phyloP scores from a whole-genome alignment of 2,797 vertebrate genomes.

The Diplodus sargus region DNA sequence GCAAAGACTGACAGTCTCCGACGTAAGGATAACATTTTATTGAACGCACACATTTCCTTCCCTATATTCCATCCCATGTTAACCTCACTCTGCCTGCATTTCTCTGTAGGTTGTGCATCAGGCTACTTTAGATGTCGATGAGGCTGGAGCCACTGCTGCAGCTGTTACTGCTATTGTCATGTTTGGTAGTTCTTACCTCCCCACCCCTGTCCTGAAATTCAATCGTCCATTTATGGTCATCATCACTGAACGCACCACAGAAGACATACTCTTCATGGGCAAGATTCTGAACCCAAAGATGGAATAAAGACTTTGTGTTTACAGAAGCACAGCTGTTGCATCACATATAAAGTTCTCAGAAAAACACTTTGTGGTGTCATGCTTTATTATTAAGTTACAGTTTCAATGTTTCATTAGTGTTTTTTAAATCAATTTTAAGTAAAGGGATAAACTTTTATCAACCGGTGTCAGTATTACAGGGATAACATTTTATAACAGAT shows the following conservation, averaged over 20 bases:
- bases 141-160: conserved; percentile 87
- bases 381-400: neutral
- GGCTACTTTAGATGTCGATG: conserved; percentile 89
- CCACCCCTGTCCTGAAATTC: conserved; percentile 79
- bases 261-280: conserved; percentile 77
- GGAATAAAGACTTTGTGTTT: conserved; percentile 17
- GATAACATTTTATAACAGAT: neutral
- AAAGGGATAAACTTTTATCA: neutral
- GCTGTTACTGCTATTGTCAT: no score
- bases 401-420: neutral
- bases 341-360: conserved; percentile 28
- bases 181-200: no score
- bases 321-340: conserved; percentile 1
- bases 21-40: conserved; percentile 61
- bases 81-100: conserved; percentile 11
- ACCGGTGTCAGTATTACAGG: neutral
- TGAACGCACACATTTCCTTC: neutral
- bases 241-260: conserved; percentile 84
- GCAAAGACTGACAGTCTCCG: conserved; percentile 66
- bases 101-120: conserved; percentile 87
- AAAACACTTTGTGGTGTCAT: conserved; percentile 20
- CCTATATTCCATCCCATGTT: neutral
- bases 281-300: conserved; percentile 81
- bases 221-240: conserved; percentile 89
- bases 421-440: neutral